Conservation (phyloP, 2,888 invertebrate genomes). For the Drosophila tripunctata region DNA sequence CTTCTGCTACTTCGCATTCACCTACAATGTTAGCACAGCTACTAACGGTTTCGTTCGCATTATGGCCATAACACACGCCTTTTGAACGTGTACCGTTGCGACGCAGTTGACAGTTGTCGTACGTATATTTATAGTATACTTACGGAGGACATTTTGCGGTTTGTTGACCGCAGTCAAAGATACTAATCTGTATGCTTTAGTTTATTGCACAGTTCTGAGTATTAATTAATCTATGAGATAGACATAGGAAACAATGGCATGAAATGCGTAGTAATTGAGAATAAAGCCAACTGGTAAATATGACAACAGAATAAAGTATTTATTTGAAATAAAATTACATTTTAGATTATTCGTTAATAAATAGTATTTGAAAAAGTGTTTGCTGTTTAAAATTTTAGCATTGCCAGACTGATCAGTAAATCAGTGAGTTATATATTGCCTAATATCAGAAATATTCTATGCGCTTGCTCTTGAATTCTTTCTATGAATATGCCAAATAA, state of each 20-base stretch:
- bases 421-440: no score
- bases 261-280: neutral
- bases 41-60: conserved; percentile 42
- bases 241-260: neutral
- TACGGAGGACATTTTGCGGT: conserved; percentile 26
- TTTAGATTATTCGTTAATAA: no score
- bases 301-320: no score
- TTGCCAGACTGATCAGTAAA: no score
- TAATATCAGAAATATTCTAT: no score
- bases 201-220: conserved; percentile 3
- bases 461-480: no score
- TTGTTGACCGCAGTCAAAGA: conserved; percentile 50
- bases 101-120: conserved; percentile 42
- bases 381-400: no score
- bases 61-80: conserved; percentile 43
- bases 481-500: no score
- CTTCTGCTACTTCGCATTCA: conserved; percentile 30
- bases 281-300: no score
- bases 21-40: conserved; percentile 30
- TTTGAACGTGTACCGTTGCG: conserved; percentile 39
- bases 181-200: conserved; percentile 4
- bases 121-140: neutral
- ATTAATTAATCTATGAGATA: neutral
- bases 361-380: no score
- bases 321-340: no score